Base-by-base conservation (phyloP, 2,797 vertebrate genomes). In the Cyclura pinguis region DNA sequence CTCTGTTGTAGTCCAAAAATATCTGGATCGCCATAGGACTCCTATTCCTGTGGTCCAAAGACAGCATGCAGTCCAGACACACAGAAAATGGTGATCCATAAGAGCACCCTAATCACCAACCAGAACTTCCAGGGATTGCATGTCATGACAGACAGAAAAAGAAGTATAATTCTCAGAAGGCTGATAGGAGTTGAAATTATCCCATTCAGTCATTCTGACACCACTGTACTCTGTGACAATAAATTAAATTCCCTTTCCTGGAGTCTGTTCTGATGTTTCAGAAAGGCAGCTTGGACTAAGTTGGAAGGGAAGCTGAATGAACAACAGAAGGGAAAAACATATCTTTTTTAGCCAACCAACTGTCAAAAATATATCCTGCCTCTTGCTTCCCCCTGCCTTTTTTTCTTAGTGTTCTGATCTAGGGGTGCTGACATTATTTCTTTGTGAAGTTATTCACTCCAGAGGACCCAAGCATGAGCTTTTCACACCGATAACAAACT, bases 271-370 rank as follows among this genome's bases (percentile, higher is more conserved):
- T 35, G 3, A 78, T 67, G 13, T 67, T 89, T 78, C 73, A 84
- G 57, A 84, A 69, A 9, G 5, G 38, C 6, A 50, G n/a, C 50
- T 78, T 80, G 20, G 50, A 1, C 76, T 69, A 80, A 32, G 73
- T 29, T 62, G n/a, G 42, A 29, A 91, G 80, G 32, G 18, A 86
- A 69, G 9, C 0, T 57, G 27, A 89, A 83, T 84, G 32, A 69
- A 29, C 0, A 0, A 32, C 50, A 55, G 8, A n/a, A 35, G 27
- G 5, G 32, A 38, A 78, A 69, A 90, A 84, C 0, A 0, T 0
- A 7, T 50, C 24, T 80, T 82, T 4, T 32, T 32, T 80, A 89
- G 76, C 7, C 6, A 55, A 55, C 4, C 6, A 6, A 35, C 20
- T 27, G n/a, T 57, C 59, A 90, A 38, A 91, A 69, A 3, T 13